Conservation (phyloP, 2,888 invertebrate species). For the Andrena camellia region DNA sequence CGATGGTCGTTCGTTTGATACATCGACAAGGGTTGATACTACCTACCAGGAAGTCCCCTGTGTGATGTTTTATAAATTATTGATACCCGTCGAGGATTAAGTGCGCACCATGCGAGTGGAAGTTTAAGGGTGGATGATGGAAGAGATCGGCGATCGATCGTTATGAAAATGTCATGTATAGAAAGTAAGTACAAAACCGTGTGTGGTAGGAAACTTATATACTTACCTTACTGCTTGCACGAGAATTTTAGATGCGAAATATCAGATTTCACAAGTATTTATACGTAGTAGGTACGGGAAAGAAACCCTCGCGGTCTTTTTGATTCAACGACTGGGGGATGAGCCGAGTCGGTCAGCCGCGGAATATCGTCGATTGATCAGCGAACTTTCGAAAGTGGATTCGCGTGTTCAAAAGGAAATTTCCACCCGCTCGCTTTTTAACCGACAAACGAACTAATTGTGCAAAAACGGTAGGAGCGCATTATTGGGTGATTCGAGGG, state of each 20-base stretch:
- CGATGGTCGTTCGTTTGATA: background rate
- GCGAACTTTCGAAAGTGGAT: background rate
- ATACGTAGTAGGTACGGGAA: too few species aligned
- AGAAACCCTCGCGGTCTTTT: too few species aligned
- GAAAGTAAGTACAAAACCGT: background rate
- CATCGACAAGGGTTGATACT: background rate
- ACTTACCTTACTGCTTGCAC: too few species aligned
- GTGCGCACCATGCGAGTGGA: conserved; percentile 6
- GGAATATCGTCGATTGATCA: background rate
- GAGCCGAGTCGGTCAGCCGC: too few species aligned
- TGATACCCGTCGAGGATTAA: conserved; percentile 11
- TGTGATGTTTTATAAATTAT: conserved; percentile 7
- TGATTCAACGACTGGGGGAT: too few species aligned
- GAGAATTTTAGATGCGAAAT: too few species aligned
- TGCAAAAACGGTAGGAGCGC: background rate
- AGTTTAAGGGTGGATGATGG: conserved; percentile 28
- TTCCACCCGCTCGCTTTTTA: background rate
- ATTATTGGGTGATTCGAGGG: background rate
- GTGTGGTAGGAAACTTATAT: background rate
- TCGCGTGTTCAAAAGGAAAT: background rate
- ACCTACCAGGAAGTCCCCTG: background rate
- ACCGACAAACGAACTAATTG: background rate
- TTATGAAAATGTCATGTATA: conserved; percentile 6
- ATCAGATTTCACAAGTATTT: too few species aligned
- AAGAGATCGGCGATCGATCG: conserved; percentile 29